These are phyloP conservation scores for Saccostrea cuccullata DNA, from an alignment of 1,140 invertebrate species.

Conservation along the genomic window DNA sequence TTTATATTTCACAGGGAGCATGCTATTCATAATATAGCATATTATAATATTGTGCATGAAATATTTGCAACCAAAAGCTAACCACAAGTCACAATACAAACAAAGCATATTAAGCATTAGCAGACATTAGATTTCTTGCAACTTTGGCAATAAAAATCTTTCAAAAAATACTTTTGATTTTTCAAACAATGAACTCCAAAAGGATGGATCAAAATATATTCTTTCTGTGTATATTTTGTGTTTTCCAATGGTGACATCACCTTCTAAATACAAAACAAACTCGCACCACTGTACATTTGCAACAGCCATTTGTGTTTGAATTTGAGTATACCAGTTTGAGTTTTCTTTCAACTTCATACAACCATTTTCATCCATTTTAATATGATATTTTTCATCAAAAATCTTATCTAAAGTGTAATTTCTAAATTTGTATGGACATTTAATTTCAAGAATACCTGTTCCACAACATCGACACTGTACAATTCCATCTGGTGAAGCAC, in stretches of 20 bases:
- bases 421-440: too few relatives aligned
- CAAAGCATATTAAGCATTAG: not conserved
- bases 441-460: too few relatives aligned
- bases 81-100: not conserved
- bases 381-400: not conserved
- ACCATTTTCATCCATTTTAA: not conserved
- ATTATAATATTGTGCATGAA: not conserved
- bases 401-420: not conserved
- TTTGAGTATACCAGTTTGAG: not conserved
- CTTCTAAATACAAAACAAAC: too few relatives aligned
- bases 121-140: too few relatives aligned
- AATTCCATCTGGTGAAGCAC: too few relatives aligned
- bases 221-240: too few relatives aligned
- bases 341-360: not conserved
- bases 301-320: too few relatives aligned
- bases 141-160: not conserved
- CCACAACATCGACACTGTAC: too few relatives aligned
- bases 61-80: not conserved
- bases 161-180: slow-evolving; percentile 23
- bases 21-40: not conserved
- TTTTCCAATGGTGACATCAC: too few relatives aligned
- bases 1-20: not conserved
- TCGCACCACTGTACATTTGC: too few relatives aligned
- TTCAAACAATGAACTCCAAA: not conserved
- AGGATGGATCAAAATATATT: too few relatives aligned